These are phyloP conservation scores for Drosophila anomalata DNA, from an alignment of 2,888 invertebrate species.

Conservation along the genomic window DNA sequence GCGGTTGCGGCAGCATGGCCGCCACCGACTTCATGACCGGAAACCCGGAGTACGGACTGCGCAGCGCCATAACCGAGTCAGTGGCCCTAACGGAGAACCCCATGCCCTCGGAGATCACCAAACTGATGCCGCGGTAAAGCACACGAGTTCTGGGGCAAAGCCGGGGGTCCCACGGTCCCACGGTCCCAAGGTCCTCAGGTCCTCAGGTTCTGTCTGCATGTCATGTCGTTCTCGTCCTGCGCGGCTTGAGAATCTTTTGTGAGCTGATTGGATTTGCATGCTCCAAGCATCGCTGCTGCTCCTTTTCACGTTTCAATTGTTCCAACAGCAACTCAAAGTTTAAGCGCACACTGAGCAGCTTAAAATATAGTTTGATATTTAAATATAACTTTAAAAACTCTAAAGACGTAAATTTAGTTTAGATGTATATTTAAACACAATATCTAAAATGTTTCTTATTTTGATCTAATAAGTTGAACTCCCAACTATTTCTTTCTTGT, in stretches of 20 bases:
- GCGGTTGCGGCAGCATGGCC: slow-evolving; percentile 48
- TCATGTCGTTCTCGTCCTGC: neutral
- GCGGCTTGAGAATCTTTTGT: neutral
- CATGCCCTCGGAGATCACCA: slow-evolving; percentile 80
- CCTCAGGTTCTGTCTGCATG: slow-evolving; percentile 8
- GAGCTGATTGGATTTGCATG: slow-evolving; percentile 45
- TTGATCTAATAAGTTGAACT: neutral
- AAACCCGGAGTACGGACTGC: slow-evolving; percentile 62
- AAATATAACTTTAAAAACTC: neutral
- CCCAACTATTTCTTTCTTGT: neutral
- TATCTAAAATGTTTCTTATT: neutral
- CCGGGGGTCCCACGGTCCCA: neutral
- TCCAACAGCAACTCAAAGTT: slow-evolving; percentile 21
- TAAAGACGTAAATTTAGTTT: neutral
- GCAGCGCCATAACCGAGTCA: slow-evolving; percentile 80
- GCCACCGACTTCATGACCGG: slow-evolving; percentile 61
- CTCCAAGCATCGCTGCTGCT: slow-evolving; percentile 34
- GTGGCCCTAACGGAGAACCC: slow-evolving; percentile 83
- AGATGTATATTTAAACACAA: neutral
- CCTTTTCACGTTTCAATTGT: slow-evolving; percentile 35
- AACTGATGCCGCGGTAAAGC: slow-evolving; percentile 81
- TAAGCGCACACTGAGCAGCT: slow-evolving; percentile 31
- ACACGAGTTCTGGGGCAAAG: slow-evolving; percentile 7
- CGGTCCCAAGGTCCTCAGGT: slow-evolving; percentile 8
- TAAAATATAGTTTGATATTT: neutral